A percentile compares a stretch with the other conserved stretches of the same genome.
phyloP scores from a whole-genome alignment of 53 echinoderm and acorn worm species.

The Mesocentrotus franciscanus region DNA sequence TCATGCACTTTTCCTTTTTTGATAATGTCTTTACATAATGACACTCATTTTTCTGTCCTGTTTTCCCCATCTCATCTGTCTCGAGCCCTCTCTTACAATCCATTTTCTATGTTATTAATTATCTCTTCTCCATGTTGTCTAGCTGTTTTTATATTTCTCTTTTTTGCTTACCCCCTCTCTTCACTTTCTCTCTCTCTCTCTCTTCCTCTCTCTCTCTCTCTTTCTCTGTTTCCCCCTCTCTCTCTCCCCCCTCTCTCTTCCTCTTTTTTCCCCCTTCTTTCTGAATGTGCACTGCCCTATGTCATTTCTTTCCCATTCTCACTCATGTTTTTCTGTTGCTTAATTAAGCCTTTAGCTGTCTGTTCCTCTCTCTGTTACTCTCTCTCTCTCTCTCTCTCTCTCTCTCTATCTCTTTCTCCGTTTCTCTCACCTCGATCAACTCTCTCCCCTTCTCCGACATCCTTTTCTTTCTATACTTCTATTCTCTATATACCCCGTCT shows the following conservation, averaged over 20 bases:
- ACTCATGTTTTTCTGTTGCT: neutral
- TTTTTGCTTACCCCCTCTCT: neutral
- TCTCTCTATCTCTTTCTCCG: neutral
- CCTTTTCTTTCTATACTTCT: neutral
- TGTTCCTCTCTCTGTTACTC: neutral
- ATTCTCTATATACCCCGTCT: constrained; percentile 23
- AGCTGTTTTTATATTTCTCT: neutral
- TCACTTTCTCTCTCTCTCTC: too few relatives aligned
- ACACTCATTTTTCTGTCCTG: neutral
- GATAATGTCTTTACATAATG: neutral
- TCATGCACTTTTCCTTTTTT: neutral
- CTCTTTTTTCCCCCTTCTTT: neutral
- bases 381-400: neutral
- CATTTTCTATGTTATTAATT: neutral
- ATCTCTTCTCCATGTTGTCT: neutral
- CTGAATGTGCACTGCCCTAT: neutral
- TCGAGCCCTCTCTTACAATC: too few relatives aligned
- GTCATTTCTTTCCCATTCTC: neutral
- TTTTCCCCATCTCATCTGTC: neutral
- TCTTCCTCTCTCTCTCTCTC: neutral
- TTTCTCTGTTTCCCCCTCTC: neutral
- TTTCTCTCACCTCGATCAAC: neutral
- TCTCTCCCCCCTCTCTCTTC: too few relatives aligned
- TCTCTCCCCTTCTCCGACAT: neutral
- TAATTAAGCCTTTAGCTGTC: neutral